Percentiles rank a stretch among this genome's conserved stretches.
These are phyloP conservation scores for Myxocyprinus asiaticus DNA, from an alignment of 2,113 vertebrate genomes.

Conservation along the genomic window DNA sequence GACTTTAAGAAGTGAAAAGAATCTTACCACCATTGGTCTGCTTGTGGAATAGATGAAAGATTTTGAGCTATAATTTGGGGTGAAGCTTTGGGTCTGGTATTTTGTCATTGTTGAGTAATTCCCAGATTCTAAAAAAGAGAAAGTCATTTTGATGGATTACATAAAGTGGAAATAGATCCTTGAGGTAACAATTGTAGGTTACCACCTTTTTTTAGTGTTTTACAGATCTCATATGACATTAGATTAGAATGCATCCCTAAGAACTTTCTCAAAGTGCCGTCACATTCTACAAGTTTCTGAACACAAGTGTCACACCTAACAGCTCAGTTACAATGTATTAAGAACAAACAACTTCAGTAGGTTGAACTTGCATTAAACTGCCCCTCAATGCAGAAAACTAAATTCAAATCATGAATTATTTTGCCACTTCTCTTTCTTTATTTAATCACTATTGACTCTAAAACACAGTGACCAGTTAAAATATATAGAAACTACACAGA, in stretches of 20 bases:
- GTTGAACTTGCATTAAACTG: not conserved
- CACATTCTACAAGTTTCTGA: too few species aligned
- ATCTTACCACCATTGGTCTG: constrained; percentile 66
- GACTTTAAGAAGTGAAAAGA: not conserved
- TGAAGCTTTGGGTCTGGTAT: constrained; percentile 61
- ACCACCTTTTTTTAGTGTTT: not conserved
- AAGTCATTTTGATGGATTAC: not conserved
- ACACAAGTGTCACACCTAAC: not conserved
- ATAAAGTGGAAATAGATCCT: not conserved
- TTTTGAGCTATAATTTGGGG: constrained; percentile 71
- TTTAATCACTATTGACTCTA: too few species aligned
- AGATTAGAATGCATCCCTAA: not conserved
- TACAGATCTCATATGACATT: not conserved
- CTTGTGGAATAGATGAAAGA: constrained; percentile 61
- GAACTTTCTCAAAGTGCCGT: too few species aligned
- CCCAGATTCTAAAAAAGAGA: constrained; percentile 66
- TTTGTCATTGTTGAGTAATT: constrained; percentile 66
- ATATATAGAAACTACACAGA: too few species aligned
- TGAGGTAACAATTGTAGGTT: not conserved
- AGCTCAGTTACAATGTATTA: not conserved
- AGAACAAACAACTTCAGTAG: not conserved
- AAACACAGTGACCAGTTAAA: too few species aligned
- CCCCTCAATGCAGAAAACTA: too few species aligned
- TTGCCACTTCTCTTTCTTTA: not conserved
- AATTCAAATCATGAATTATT: too few species aligned